phyloP scores from a whole-genome alignment of 1,140 invertebrate genomes.

The Ganaspis sp. region DNA sequence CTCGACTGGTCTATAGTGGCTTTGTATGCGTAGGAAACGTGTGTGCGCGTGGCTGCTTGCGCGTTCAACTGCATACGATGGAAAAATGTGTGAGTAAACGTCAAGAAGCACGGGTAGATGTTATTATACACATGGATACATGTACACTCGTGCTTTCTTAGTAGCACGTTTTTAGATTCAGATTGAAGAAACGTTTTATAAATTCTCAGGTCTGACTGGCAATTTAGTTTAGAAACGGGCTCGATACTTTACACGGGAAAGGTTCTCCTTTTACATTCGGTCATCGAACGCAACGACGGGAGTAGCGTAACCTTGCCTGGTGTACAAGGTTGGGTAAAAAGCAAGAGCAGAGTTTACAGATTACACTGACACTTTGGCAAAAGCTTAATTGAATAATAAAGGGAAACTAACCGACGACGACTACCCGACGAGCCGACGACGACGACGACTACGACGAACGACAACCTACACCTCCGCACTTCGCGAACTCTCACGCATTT shows the following conservation, averaged over 20 bases:
- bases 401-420: conserved; percentile 33
- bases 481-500: conserved; percentile 74
- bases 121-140: not conserved
- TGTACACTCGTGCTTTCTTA: not conserved
- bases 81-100: conserved; percentile 14
- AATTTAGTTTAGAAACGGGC: conserved; percentile 4
- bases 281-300: conserved; percentile 26
- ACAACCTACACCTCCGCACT: conserved; percentile 63
- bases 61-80: conserved; percentile 33
- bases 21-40: conserved; percentile 32
- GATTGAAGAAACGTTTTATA: not conserved
- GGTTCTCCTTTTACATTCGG: not conserved
- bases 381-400: not conserved
- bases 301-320: conserved; percentile 28
- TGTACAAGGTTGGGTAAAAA: not conserved
- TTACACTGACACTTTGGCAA: not conserved
- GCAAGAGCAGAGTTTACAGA: too few species aligned
- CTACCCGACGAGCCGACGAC: conserved; percentile 50
- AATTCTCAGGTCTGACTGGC: not conserved
- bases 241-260: conserved; percentile 2
- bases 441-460: conserved; percentile 51
- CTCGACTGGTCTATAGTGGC: conserved; percentile 21
- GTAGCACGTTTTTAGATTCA: not conserved
- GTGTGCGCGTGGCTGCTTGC: conserved; percentile 38
- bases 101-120: conserved; percentile 26